A percentile compares a stretch with the other conserved stretches of the same genome.
These are phyloP conservation scores for Platysteira castanea DNA, from an alignment of 2,113 vertebrate genomes.

Conservation along the genomic window DNA sequence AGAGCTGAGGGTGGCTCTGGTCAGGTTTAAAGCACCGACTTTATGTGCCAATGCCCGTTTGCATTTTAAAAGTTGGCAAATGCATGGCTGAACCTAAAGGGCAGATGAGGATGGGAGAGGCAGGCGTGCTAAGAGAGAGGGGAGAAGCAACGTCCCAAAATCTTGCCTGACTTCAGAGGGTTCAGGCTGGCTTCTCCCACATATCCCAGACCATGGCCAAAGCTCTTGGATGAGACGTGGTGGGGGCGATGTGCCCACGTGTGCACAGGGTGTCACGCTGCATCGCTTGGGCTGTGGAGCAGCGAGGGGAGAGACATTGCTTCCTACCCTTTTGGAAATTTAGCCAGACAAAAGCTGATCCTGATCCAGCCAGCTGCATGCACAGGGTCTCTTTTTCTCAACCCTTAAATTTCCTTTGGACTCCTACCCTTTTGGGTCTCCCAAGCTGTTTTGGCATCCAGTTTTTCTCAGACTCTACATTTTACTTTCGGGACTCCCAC, in stretches of 20 bases:
- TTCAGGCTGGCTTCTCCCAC: not conserved
- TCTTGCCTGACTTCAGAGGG: not conserved
- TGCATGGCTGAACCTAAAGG: not conserved
- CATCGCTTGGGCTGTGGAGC: not conserved
- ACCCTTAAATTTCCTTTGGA: not conserved
- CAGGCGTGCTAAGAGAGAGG: accelerated
- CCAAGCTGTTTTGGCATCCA: not conserved
- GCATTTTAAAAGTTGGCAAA: not conserved
- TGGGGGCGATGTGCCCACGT: not conserved
- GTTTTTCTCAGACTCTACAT: not conserved
- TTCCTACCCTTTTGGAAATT: not conserved
- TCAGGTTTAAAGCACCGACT: not conserved
- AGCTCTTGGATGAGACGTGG: not conserved
- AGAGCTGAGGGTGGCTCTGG: not conserved
- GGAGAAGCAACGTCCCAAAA: not conserved
- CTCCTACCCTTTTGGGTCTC: not conserved
- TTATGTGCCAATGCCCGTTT: not conserved
- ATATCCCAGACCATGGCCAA: not conserved
- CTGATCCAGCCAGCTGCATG: not conserved
- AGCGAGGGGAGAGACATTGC: not conserved
- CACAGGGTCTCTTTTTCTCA: not conserved
- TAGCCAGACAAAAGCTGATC: not conserved
- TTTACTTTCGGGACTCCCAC: not conserved
- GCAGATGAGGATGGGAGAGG: not conserved
- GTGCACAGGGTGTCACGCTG: not conserved